Evolutionary conservation across 2,113 vertebrate species (phyloP).

Genomic region (Circaetus cinerascens): DNA sequence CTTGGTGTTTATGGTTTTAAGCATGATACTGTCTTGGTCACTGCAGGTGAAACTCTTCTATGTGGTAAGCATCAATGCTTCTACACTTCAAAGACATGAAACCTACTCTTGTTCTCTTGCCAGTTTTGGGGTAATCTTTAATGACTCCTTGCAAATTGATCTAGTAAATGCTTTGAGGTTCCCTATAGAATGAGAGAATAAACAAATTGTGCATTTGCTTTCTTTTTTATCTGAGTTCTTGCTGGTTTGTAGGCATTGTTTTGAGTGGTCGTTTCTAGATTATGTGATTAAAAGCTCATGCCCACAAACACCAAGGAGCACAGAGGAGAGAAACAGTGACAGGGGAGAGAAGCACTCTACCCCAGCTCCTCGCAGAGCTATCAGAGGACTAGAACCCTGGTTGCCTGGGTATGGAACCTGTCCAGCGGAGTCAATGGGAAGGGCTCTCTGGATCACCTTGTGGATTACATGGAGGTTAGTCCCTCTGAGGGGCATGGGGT

Average conservation of each 20-base stretch:
- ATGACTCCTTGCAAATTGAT: not conserved
- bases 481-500: not conserved
- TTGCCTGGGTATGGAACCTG: not conserved
- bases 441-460: not conserved
- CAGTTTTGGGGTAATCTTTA: not conserved
- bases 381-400: fast-evolving
- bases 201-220: not conserved
- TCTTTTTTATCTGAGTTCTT: not conserved
- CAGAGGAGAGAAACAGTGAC: not conserved
- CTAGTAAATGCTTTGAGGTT: not conserved
- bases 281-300: not conserved
- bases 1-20: not conserved
- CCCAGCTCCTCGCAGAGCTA: not conserved
- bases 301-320: not conserved
- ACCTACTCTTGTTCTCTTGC: not conserved
- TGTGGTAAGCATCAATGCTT: not conserved
- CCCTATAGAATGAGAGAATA: not conserved
- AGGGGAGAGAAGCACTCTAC: not conserved
- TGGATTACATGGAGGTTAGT: not conserved
- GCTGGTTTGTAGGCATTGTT: not conserved
- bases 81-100: not conserved
- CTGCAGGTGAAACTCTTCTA: not conserved
- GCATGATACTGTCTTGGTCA: not conserved
- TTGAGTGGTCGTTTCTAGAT: not conserved
- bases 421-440: not conserved